Base-by-base conservation (phyloP, 1,140 invertebrate species). In the Augochlora pura region DNA sequence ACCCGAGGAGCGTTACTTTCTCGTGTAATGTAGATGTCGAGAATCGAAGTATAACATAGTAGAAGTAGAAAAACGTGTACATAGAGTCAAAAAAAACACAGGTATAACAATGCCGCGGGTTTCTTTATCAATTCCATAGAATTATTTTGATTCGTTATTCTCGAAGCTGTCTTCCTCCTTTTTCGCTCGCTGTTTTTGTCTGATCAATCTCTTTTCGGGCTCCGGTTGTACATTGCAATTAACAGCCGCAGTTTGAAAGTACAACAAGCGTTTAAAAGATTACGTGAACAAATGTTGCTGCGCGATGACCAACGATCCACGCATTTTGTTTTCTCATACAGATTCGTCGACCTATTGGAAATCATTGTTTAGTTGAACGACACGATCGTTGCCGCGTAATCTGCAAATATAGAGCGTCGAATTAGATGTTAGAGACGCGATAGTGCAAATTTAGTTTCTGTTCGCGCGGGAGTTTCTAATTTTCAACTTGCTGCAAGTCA, bases 151-250 rank as follows among this genome's bases (percentile, higher is more conserved):
- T 71, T 72, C 21, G 21, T 68, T 49, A 5, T 60, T 39, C 57
- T 57, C 23, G 42, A 59, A 54, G 23, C 32, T 42, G 77, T 79
- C 77, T 79, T 79, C 77, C 77, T 79, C 16, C 16, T 46, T 23
- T 16, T 21, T 64, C 60, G 77, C 62, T 59, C 25, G 69, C 16
- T 0, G 59, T 39, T 79, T 21, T 79, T 21, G 12, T 46, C 25
- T 18, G 23, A 16, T 18, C 27, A 52, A 4, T 42, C 32, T 39
- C 23, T 8, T 38, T 23, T 25, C 32, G 14, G 12, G 42, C 1
- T 12, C 42, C 32, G 32, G 32, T 32, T 32, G 32, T 32, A 32
- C 4, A 32, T 32, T 32, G 4, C 4, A 32, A 32, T 32, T 4
- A 32, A 4, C 4, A 32, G 32, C 4, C 32, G 4, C 1, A 32